Conservation (phyloP, 2,888 invertebrate genomes). For the Ganaspis brasiliensis region DNA sequence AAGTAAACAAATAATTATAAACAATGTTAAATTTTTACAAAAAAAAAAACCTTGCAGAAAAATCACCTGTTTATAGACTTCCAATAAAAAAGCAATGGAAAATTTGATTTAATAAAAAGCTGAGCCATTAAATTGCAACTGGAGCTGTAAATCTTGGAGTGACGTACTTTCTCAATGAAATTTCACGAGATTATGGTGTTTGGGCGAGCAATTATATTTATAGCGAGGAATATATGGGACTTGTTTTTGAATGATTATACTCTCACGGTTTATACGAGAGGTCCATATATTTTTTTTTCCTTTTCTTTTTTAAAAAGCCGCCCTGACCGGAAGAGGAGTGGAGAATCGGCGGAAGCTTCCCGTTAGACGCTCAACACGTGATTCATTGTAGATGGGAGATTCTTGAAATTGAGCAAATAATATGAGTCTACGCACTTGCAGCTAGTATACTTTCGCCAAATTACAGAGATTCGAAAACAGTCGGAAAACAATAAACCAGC, state of each 20-base stretch:
- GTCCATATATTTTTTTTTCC: conserved; percentile 26
- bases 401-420: conserved; percentile 21
- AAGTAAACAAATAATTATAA: too few species aligned
- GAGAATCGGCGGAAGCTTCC: conserved; percentile 39
- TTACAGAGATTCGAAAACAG: conserved; percentile 2
- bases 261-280: conserved; percentile 33
- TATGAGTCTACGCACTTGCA: conserved; percentile 10
- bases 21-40: too few species aligned
- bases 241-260: conserved; percentile 34
- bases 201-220: conserved; percentile 32
- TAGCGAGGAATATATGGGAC: conserved; percentile 11
- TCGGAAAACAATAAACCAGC: conserved; percentile 20
- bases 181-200: conserved; percentile 32
- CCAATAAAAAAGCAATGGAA: neutral
- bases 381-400: conserved; percentile 15
- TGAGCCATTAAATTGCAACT: conserved; percentile 19
- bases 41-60: too few species aligned
- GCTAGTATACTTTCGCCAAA: conserved; percentile 21
- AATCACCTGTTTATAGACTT: too few species aligned
- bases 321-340: conserved; percentile 38
- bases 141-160: neutral
- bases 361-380: conserved; percentile 30
- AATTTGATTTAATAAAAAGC: conserved; percentile 11
- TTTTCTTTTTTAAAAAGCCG: conserved; percentile 16
- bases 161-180: conserved; percentile 26